Evolutionary conservation across 1,140 invertebrate genomes (phyloP).

Genomic region (Anoplolepis gracilipes): DNA sequence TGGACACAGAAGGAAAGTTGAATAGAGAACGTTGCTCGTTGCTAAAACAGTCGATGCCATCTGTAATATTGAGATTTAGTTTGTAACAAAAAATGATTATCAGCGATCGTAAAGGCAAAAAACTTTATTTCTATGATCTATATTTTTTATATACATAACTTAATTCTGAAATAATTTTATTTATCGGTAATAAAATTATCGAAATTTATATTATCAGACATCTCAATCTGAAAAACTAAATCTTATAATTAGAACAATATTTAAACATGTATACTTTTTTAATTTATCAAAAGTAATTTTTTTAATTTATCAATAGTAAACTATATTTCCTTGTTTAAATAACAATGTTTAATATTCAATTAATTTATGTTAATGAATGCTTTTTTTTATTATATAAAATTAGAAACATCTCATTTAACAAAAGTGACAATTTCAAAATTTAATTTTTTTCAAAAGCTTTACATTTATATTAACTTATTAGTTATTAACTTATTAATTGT

Average conservation of each 20-base stretch:
- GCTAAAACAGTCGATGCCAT: neutral
- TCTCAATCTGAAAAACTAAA: neutral
- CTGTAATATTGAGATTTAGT: slow-evolving; percentile 6
- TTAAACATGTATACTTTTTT: neutral
- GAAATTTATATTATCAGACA: neutral
- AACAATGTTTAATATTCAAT: neutral
- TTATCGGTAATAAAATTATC: neutral
- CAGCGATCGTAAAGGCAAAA: slow-evolving; percentile 1
- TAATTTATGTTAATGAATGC: too few relatives aligned
- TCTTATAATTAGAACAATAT: neutral
- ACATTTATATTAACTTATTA: too few relatives aligned
- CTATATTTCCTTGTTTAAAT: neutral
- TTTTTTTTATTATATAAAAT: slow-evolving; percentile 2
- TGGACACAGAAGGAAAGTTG: neutral
- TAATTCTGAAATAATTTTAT: neutral
- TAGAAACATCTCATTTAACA: neutral
- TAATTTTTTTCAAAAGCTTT: neutral
- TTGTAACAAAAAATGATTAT: slow-evolving; percentile 6
- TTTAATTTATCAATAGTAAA: neutral
- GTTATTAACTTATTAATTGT: too few relatives aligned
- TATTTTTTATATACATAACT: neutral
- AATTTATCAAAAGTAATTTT: neutral
- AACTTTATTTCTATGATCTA: neutral
- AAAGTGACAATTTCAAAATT: neutral
- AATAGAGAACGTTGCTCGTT: neutral